Evolutionary conservation across 2,888 invertebrate species (phyloP), one percentile per base, ranked within the genome.

Genomic region (Dolichomitus sp.): DNA sequence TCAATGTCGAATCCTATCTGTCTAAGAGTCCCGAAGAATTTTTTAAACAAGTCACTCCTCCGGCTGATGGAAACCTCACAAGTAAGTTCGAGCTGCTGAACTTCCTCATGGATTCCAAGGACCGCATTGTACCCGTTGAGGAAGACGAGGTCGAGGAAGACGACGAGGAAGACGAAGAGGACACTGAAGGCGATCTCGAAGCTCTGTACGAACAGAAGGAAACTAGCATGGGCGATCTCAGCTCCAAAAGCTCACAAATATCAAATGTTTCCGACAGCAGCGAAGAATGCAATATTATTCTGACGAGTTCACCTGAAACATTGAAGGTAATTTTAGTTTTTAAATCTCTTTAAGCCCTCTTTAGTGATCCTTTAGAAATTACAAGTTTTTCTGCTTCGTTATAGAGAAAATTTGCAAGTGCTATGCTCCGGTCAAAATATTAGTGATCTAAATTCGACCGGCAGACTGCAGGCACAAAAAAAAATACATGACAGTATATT

Each of bases 71-170:
- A n/a, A 91, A 91, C 52, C 84, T 92, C 9, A 88, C 93, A 1
- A 97, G 98, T 14, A 98, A 98, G 92, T 98, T 98, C 90, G 98
- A 98, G 90, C 97, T 98, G 89, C 95, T 98, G 69, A 98, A 97
- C 81, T 98, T 98, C 91, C 94, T 98, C 85, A 98, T 98, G 82
- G 98, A 98, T 92, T 97, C 98, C 81, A 97, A 90, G 33, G 89
- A 90, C 14, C 84, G 85, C 0, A 81, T 83, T 95, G 97, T 84
- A 95, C 96, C 87, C 95, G 80, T 90, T 1, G 88, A 86, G 68
- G 85, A 87, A 6, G 88, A 83, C 40, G 78, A 79, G 14, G 88
- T 86, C 7, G 92, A 90, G 23, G 92, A 87, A 11, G 88, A 88
- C 6, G 92, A 91, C 0, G 91, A 91, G 30, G 94, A 95, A 82